These are phyloP conservation scores for Choloepus didactylus DNA, from an alignment of 2,797 vertebrate genomes.

Conservation along the genomic window DNA sequence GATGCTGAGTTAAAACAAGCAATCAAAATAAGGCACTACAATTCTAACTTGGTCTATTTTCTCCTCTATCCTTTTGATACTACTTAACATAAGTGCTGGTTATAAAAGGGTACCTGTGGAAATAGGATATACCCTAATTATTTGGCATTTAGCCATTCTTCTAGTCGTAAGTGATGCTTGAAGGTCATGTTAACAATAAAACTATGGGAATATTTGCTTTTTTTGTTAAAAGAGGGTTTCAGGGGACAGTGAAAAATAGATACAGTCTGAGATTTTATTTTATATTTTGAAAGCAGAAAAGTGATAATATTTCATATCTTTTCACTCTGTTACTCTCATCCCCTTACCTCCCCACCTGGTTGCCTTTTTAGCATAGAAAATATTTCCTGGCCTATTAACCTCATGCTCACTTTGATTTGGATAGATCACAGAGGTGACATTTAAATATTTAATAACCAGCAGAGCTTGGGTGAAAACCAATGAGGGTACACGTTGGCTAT, in stretches of 20 bases:
- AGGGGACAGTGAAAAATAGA: background rate
- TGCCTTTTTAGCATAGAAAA: background rate
- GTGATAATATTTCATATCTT: background rate
- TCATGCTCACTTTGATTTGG: background rate
- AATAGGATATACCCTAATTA: background rate
- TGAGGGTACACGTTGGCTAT: background rate
- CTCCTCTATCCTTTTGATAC: conserved; percentile 2
- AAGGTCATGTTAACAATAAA: background rate
- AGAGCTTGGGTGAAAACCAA: background rate
- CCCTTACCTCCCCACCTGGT: background rate
- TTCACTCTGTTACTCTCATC: background rate
- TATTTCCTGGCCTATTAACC: background rate
- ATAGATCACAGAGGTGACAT: background rate
- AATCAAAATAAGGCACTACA: background rate
- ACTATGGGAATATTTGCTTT: background rate
- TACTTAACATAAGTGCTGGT: background rate
- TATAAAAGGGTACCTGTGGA: background rate
- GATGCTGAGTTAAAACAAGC: conserved; percentile 29
- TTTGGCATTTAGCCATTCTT: background rate
- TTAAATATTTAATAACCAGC: background rate
- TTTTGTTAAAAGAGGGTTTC: background rate
- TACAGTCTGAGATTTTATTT: background rate
- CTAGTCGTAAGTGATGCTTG: background rate
- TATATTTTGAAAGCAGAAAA: conserved; percentile 10
- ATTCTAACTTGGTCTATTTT: background rate